Evolutionary conservation across 2,888 invertebrate genomes (phyloP), one percentile per base, ranked within the genome.

Genomic region (Hetaerina titia): DNA sequence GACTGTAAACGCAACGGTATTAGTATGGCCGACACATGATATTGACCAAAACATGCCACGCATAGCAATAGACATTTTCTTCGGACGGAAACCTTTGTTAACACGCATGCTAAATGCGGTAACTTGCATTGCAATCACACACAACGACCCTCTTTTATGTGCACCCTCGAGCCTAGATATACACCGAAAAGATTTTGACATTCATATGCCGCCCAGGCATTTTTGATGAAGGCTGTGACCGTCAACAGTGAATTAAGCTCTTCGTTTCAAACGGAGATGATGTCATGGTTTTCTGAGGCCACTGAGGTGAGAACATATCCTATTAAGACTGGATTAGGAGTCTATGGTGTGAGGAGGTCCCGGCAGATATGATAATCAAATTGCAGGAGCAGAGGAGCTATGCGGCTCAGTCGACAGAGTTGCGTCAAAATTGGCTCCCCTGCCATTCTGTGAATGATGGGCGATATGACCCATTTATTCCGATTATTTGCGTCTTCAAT

Each of bases 71-170:
- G 69, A 22, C 7, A 19, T 69, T 69, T 69, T 69, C 9, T 7
- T 22, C 69, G 4, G 69, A 22, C 22, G 17, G 69, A 17, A 17
- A 69, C 69, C 19, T 19, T 69, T 19, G 17, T 60, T 60, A 17
- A 19, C 19, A 22, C 69, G 69, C 69, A 19, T 69, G 8, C 69
- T 31, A 22, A 90, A 90, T 64, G 7, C 31, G 64, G 45, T n/a
- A 90, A 64, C 63, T 31, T 63, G 90, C 90, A 64, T 64, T 90
- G 45, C 64, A 63, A 64, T 90, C 64, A 63, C 63, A 60, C n/a
- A n/a, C 6, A 69, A 9, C 90, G 31, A 19, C 4, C n/a, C 63
- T 17, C 31, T 31, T 90, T 60, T 56, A 57, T 89, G 89, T 2
- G 56, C 45, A 22, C 13, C 90, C 22, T 19, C 45, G 31, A 19